Evolutionary conservation across 2,888 invertebrate genomes (phyloP).

Genomic region (Morpho deidamia): DNA sequence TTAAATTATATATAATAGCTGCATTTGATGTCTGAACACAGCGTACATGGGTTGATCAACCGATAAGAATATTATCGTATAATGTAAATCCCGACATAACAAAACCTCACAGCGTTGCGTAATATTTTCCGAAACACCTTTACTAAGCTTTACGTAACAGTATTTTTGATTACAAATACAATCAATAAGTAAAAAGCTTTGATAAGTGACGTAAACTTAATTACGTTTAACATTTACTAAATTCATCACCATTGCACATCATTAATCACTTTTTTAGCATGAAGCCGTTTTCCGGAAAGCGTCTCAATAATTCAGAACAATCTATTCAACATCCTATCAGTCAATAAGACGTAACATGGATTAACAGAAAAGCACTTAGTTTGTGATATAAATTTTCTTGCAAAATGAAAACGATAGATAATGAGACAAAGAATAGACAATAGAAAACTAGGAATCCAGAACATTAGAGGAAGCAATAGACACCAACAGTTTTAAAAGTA

Average conservation of each 20-base stretch:
- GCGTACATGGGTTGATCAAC: conserved; percentile 50
- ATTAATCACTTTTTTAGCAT: too few relatives aligned
- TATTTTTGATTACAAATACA: not conserved
- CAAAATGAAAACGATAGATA: too few relatives aligned
- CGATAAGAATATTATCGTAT: conserved; percentile 45
- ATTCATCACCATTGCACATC: too few relatives aligned
- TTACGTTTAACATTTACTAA: too few relatives aligned
- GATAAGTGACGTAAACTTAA: too few relatives aligned
- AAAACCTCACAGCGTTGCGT: conserved; percentile 22
- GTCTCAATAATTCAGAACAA: too few relatives aligned
- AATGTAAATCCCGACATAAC: conserved; percentile 26
- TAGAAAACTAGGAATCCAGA: conserved; percentile 4
- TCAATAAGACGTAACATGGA: too few relatives aligned
- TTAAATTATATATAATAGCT: not conserved
- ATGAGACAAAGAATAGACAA: too few relatives aligned
- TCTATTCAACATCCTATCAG: too few relatives aligned
- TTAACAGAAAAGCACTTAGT: too few relatives aligned
- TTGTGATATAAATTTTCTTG: too few relatives aligned
- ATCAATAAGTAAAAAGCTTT: not conserved
- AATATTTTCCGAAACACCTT: conserved; percentile 6
- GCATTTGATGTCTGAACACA: conserved; percentile 45
- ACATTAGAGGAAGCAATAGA: conserved; percentile 2
- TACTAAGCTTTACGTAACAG: not conserved
- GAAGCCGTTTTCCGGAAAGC: too few relatives aligned
- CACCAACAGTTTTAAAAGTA: conserved; percentile 43